Base-by-base conservation (phyloP, 2,113 vertebrate species). In the Gobio gobio region DNA sequence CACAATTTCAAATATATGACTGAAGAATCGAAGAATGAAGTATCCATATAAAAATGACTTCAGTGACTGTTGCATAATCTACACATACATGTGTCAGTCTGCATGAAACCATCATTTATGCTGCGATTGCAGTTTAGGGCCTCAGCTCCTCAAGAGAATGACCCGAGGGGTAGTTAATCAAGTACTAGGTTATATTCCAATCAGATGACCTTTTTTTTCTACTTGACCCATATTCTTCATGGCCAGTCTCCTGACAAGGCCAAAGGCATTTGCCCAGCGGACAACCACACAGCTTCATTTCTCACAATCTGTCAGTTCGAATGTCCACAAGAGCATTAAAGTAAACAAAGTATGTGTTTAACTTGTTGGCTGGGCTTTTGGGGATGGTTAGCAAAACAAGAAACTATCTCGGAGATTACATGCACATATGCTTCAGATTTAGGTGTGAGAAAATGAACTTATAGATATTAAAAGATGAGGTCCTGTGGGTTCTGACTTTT, bases 161-260 rank as follows among this genome's bases (percentile, higher is more conserved):
- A 33, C 79, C 79, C 45, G 2, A 51, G 45, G 79, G 51, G 16
- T 66, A 33, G 24, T 68, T 80, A 26, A 80, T 81, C 78, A 81
- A 68, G 16, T 3, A 49, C 61, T 14, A 22, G 61, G 51, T 51
- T 26, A 81, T 68, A 68, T 33, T 51, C 61, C 79, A 68, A 51
- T 49, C 61, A 66, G 43, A 18, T 51, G 45, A 68, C 61, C 63
- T 45, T 16, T 51, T 18, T 54, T 81, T 81, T 81, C 78, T 36
- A 49, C 79, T 68, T 81, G 79, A 81, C 79, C 61, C 47, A 66
- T 51, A 68, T 81, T 81, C 61, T 33, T 68, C 43, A 81, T 54
- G 18, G 61, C 26, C 26, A 3, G 79, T 68, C 47, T 66, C 24
- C 24, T 68, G 29, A 68, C 63, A 26, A 81, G 18, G 26, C 78